phyloP scores from a whole-genome alignment of 2,113 vertebrate genomes.

The Anoura caudifer region DNA sequence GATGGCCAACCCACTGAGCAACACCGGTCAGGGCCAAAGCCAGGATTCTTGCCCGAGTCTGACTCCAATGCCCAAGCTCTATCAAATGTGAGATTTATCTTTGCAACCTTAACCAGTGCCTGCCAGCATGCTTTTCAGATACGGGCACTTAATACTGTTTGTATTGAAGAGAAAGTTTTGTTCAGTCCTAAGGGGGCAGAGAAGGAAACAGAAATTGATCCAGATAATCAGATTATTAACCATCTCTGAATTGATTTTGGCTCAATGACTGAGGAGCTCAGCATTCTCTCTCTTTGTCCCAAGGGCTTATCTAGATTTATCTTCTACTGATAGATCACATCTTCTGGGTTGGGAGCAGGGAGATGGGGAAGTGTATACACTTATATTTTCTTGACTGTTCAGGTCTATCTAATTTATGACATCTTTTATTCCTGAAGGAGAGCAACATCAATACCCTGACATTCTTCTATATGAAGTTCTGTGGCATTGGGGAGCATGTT shows the following conservation, averaged over 20 bases:
- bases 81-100: not conserved
- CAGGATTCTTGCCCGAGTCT: not conserved
- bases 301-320: not conserved
- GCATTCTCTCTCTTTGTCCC: not conserved
- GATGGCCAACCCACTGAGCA: not conserved
- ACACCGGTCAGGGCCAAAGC: not conserved
- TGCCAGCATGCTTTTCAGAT: not conserved
- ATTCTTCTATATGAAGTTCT: not conserved
- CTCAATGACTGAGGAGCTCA: not conserved
- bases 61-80: not conserved
- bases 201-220: not conserved
- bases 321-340: not conserved
- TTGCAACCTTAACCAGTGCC: not conserved
- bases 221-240: not conserved
- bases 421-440: conserved; percentile 2
- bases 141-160: not conserved
- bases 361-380: not conserved
- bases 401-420: not conserved
- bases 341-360: not conserved
- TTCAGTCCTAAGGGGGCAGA: not conserved
- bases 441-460: not conserved
- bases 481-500: not conserved
- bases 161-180: not conserved
- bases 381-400: not conserved
- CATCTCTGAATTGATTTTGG: not conserved